Base-by-base conservation (phyloP, 1,140 invertebrate genomes). In the Conus ventricosus region DNA sequence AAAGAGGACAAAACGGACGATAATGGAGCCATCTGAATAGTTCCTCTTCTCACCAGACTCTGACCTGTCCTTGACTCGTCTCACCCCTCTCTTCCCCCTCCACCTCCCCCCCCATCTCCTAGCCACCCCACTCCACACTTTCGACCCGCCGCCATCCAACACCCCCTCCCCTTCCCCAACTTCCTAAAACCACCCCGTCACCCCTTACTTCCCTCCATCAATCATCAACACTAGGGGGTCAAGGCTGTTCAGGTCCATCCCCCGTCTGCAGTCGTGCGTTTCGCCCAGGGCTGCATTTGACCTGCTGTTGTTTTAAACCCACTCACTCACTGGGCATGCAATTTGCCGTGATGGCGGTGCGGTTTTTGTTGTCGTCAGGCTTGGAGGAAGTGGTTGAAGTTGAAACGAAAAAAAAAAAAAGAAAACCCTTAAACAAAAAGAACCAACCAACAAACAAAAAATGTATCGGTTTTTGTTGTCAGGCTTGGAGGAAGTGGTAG, bases 251-350 rank as follows among this genome's bases (percentile, higher is more conserved):
- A 1, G 39, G 39, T 11, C 27, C 85, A 23, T 39, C n/a, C 55
- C 54, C 85, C 53, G 39, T 54, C 71, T 80, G 23, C 53, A 10
- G n/a, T n/a, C 82, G 78, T 78, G n/a, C 27, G 23, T 55, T 27
- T 75, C 67, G 60, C 67, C n/a, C 20, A 51, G 6, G 75, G 23
- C 75, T n/a, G 71, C 63, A 5, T 8, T 51, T 67, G 55, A 6
- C 75, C 67, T 87, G 63, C 75, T 20, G 75, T n/a, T 87, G 63
- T 87, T 67, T 75, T 39, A 75, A 63, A 15, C 60, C 75, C 63
- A 53, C 67, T 87, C 85, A 51, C 85, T 87, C 71, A 75, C 67
- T 75, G 23, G 5, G 25, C 15, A 11, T 81, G 80, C 51, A 27
- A 51, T 51, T 27, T 60, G 17, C 17, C 1, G 39, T 53, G 39